These are phyloP conservation scores for Goniozus legneri DNA, from an alignment of 1,140 invertebrate genomes.

Conservation along the genomic window DNA sequence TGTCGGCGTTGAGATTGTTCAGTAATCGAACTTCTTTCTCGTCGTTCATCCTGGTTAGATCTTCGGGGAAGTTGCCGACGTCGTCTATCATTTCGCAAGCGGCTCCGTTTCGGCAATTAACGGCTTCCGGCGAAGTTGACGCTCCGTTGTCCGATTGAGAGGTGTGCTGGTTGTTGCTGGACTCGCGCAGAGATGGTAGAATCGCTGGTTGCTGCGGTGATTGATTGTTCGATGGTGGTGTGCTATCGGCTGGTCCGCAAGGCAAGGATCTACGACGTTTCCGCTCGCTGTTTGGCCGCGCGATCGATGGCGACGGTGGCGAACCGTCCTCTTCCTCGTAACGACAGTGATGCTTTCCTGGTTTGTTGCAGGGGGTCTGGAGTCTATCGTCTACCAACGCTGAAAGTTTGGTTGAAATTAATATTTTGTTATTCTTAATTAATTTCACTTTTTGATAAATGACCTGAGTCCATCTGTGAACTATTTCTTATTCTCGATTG, in stretches of 20 bases:
- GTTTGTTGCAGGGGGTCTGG: slow-evolving; percentile 65
- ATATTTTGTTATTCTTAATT: too few species aligned
- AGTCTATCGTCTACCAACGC: slow-evolving; percentile 66
- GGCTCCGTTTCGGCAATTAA: too few species aligned
- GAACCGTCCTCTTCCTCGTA: slow-evolving; percentile 58
- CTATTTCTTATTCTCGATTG: too few species aligned
- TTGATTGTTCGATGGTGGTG: neutral
- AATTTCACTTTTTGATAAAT: too few species aligned
- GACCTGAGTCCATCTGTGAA: too few species aligned
- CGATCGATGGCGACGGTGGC: slow-evolving; percentile 37
- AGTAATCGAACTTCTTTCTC: slow-evolving; percentile 15
- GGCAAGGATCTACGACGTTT: slow-evolving; percentile 50
- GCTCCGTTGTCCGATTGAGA: slow-evolving; percentile 2
- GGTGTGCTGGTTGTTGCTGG: slow-evolving; percentile 3
- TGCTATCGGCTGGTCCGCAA: slow-evolving; percentile 35
- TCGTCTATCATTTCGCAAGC: slow-evolving; percentile 14
- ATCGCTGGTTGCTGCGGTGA: slow-evolving; percentile 22
- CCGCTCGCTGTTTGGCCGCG: slow-evolving; percentile 38
- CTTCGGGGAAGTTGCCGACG: slow-evolving; percentile 3
- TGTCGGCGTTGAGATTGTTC: slow-evolving; percentile 26
- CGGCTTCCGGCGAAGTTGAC: slow-evolving; percentile 10
- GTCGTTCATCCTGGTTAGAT: slow-evolving; percentile 1
- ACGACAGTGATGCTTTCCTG: slow-evolving; percentile 68
- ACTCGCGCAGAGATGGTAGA: slow-evolving; percentile 27
- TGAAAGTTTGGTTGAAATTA: too few species aligned